Percentiles rank a stretch among this genome's conserved stretches.
Conservation (phyloP, 2,888 invertebrate genomes). For the Thumatha senex region DNA sequence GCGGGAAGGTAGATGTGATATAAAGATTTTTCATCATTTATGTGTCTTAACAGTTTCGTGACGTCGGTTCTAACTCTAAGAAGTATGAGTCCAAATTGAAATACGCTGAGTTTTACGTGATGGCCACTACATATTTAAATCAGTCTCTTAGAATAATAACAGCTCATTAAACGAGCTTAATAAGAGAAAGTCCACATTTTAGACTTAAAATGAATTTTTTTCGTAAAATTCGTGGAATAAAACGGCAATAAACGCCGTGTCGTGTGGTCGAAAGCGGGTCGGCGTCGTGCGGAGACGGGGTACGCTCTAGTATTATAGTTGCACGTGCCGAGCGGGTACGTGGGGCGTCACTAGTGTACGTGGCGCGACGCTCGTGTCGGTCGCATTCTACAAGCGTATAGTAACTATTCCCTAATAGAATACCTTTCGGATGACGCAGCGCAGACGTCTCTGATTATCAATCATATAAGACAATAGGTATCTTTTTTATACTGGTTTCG, state of each 20-base stretch:
- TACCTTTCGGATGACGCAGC: neutral
- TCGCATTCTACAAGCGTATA: neutral
- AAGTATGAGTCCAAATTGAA: no score
- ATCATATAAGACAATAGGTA: no score
- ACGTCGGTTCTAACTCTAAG: no score
- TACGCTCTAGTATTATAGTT: slow-evolving; percentile 48
- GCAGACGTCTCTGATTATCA: no score
- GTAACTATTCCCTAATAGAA: neutral
- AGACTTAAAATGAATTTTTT: neutral
- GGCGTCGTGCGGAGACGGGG: slow-evolving; percentile 28
- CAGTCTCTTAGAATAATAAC: neutral
- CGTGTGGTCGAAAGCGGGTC: slow-evolving; percentile 12
- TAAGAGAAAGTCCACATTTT: neutral
- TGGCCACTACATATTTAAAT: neutral
- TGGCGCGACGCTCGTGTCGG: slow-evolving; percentile 20
- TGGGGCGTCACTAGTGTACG: slow-evolving; percentile 30
- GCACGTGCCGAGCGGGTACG: slow-evolving; percentile 17
- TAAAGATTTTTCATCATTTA: no score
- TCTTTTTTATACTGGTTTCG: no score
- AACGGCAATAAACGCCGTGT: neutral
- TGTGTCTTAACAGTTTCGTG: no score
- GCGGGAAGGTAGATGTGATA: no score
- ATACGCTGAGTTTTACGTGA: neutral
- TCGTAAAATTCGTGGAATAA: neutral
- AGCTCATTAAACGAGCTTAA: neutral